A percentile compares a stretch with the other conserved stretches of the same genome.
Conservation (phyloP, 2,888 invertebrate species). For the Linyphia triangularis region DNA sequence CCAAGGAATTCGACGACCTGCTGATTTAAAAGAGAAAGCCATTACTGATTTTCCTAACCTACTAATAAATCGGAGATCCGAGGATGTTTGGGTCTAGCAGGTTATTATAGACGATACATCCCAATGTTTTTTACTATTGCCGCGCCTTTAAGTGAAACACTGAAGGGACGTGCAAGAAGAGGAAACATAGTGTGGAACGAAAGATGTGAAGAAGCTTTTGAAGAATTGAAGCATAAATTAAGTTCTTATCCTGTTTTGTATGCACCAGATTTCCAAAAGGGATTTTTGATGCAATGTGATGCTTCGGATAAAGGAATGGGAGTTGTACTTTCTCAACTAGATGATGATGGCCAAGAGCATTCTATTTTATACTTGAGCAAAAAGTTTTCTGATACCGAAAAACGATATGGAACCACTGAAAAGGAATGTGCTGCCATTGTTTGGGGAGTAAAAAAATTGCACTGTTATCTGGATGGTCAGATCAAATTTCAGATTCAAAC, state of each 20-base stretch:
- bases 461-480: neutral
- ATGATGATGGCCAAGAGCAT: neutral
- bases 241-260: neutral
- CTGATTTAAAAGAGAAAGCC: neutral
- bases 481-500: neutral
- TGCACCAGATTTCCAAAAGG: neutral
- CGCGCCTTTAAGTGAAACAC: neutral
- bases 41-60: neutral
- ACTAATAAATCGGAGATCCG: neutral
- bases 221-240: neutral
- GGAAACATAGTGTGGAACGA: neutral
- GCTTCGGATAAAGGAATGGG: neutral
- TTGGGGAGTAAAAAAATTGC: neutral
- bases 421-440: constrained; percentile 17
- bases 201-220: neutral
- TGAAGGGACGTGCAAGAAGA: neutral
- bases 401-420: neutral
- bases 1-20: neutral
- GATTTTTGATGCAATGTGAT: constrained; percentile 21
- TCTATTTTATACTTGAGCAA: neutral
- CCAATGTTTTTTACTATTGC: neutral
- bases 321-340: neutral
- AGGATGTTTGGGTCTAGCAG: constrained; percentile 19
- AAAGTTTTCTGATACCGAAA: neutral
- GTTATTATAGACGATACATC: neutral